Base-by-base conservation (phyloP, 2,797 vertebrate species). In the Catamblyrhynchus diadema region DNA sequence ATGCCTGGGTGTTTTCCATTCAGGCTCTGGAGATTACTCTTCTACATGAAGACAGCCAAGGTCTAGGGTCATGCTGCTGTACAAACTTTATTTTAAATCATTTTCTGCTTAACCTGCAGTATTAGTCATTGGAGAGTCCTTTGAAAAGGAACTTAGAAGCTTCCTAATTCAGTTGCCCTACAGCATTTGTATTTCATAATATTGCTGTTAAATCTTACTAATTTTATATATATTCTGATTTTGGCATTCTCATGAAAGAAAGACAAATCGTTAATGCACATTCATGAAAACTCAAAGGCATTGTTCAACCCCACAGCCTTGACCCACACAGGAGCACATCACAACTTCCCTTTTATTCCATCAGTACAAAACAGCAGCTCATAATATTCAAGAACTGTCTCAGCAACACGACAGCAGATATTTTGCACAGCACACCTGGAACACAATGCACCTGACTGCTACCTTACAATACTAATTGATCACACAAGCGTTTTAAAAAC, bases 1-100 rank as follows among this genome's bases (percentile, higher is more conserved):
- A 94, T 90, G 82, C 84, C 87, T 86, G 83, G 61, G 81, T 93
- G 94, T 85, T 92, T 92, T 78, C 83, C 62, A 84, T 42, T 45
- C 70, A 47, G 48, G 44, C n/a, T 39, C 75, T n/a, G 51, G 50
- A 94, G 60, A 95, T 71, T 16, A 62, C 73, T 70, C 67, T 57
- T 53, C 42, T 81, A n/a, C 41, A 17, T 5, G 42, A 78, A 50
- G 70, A 70, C 79, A 86, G 51, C 48, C n/a, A 39, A 27, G 20
- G 73, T 85, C 53, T 44, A 59, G 59, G 75, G 73, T 83, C 81
- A 44, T 6, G 30, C n/a, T 62, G 41, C 12, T 56, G 33, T 21
- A 78, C 28, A n/a, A 72, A 74, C 41, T 72, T 73, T 10, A 28
- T 22, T 74, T 86, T 44, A 81, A 78, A 57, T 45, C 1, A 9